phyloP scores from a whole-genome alignment of 2,113 vertebrate genomes.

The Leucosticte australis region DNA sequence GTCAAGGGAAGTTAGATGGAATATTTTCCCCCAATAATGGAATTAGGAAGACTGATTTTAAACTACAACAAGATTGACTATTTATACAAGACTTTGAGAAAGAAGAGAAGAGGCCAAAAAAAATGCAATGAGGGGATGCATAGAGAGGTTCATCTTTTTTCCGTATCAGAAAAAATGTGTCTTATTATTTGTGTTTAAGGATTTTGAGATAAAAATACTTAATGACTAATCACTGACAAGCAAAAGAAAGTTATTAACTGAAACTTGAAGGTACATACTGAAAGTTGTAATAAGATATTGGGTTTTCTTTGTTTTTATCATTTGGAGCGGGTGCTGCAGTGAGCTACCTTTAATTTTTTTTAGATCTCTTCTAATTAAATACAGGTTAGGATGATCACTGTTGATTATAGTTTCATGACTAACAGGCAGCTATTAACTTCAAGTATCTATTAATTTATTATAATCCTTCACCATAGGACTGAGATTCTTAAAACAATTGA shows the following conservation, averaged over 20 bases:
- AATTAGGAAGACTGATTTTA: neutral
- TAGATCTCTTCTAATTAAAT: neutral
- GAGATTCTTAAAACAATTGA: neutral
- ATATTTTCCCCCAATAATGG: neutral
- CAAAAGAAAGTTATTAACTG: neutral
- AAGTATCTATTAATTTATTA: neutral
- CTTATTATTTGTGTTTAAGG: neutral
- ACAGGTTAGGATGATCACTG: neutral
- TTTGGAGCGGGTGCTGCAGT: accelerated
- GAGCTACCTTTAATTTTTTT: neutral
- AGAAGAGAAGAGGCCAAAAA: neutral
- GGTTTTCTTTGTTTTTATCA: neutral
- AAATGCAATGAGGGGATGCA: neutral
- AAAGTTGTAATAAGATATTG: neutral
- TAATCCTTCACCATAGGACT: neutral
- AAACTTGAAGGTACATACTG: neutral
- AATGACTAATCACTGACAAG: neutral
- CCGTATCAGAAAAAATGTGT: neutral
- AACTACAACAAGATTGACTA: neutral
- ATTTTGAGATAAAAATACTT: neutral
- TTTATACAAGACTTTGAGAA: neutral
- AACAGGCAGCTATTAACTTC: neutral
- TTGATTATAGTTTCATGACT: neutral
- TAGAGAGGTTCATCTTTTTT: neutral
- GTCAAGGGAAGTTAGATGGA: neutral